Conservation (phyloP, 2,888 invertebrate species). For the Platerodrilus igneus region DNA sequence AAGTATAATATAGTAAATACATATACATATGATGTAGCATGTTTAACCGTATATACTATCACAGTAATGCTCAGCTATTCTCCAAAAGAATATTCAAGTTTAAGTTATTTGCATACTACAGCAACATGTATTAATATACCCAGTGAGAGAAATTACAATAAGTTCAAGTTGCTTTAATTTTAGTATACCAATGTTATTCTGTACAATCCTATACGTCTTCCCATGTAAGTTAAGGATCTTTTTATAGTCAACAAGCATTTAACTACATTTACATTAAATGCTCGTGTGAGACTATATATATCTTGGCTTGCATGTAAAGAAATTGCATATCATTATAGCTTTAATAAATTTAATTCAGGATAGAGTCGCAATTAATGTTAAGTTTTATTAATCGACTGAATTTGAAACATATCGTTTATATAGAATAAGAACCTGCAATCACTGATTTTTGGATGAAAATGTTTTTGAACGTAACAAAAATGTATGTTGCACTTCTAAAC, state of each 20-base stretch:
- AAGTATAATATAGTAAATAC: too few relatives aligned
- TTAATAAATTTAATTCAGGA: slow-evolving; percentile 32
- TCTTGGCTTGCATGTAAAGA: slow-evolving; percentile 43
- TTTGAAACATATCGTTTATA: slow-evolving; percentile 39
- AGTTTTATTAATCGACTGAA: slow-evolving; percentile 34
- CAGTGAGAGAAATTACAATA: too few relatives aligned
- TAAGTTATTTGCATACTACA: too few relatives aligned
- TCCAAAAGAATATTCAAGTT: too few relatives aligned
- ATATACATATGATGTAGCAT: too few relatives aligned
- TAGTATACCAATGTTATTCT: too few relatives aligned
- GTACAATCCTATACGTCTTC: slow-evolving; percentile 48
- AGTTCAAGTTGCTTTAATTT: too few relatives aligned
- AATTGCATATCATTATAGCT: slow-evolving; percentile 48
- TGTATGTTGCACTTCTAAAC: slow-evolving; percentile 35
- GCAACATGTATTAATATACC: too few relatives aligned
- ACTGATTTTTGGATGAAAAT: too few relatives aligned
- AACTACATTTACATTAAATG: neutral
- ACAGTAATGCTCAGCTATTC: too few relatives aligned
- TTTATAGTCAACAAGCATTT: neutral
- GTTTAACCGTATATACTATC: too few relatives aligned
- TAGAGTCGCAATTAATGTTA: slow-evolving; percentile 18
- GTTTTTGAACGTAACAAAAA: slow-evolving; percentile 22
- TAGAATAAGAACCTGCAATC: slow-evolving; percentile 21
- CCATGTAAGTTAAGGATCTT: slow-evolving; percentile 34
- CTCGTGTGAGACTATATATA: slow-evolving; percentile 25